Percentiles rank a stretch among this genome's conserved stretches.
Evolutionary conservation across 1,140 invertebrate genomes (phyloP).

Genomic region (Drosophila watanabei): DNA sequence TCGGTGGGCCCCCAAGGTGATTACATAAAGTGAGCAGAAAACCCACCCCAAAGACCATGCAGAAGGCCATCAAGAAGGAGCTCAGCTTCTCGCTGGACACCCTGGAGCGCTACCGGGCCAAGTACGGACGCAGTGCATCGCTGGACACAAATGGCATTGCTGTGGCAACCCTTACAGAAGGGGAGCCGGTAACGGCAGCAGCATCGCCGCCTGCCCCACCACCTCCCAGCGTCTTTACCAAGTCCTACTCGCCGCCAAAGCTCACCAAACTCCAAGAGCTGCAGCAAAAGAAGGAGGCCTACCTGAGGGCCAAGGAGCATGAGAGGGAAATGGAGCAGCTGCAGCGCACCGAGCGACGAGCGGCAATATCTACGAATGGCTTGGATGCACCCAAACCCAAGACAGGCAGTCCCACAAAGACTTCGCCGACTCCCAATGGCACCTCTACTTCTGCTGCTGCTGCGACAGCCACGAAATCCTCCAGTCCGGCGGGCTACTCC

Average conservation of each 20-base stretch:
- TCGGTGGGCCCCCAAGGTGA: slow-evolving; percentile 52
- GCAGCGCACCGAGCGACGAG: slow-evolving; percentile 44
- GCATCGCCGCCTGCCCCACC: slow-evolving; percentile 13
- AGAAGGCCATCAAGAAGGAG: slow-evolving; percentile 74
- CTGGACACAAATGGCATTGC: slow-evolving; percentile 59
- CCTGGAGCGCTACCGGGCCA: slow-evolving; percentile 71
- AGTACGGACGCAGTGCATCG: slow-evolving; percentile 72
- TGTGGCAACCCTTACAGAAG: slow-evolving; percentile 3
- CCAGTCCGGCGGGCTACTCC: slow-evolving; percentile 58
- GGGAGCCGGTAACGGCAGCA: slow-evolving; percentile 4
- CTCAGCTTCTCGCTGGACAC: slow-evolving; percentile 77
- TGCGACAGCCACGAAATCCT: slow-evolving; percentile 26
- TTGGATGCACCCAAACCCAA: slow-evolving; percentile 6
- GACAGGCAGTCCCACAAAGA: slow-evolving; percentile 12
- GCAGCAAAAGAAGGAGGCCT: slow-evolving; percentile 73
- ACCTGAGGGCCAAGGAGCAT: slow-evolving; percentile 61
- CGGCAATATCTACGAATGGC: slow-evolving; percentile 20
- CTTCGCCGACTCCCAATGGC: slow-evolving; percentile 15
- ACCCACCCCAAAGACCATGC: slow-evolving; percentile 43
- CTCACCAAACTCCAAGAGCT: slow-evolving; percentile 70
- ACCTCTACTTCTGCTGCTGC: slow-evolving; percentile 9
- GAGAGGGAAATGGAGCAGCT: slow-evolving; percentile 70
- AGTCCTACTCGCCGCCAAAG: slow-evolving; percentile 59
- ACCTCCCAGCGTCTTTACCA: slow-evolving; percentile 47
- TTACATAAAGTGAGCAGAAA: slow-evolving; percentile 72